Evolutionary conservation across 2,888 invertebrate genomes (phyloP), one percentile per base, ranked within the genome.

Genomic region (Spodoptera littoralis): DNA sequence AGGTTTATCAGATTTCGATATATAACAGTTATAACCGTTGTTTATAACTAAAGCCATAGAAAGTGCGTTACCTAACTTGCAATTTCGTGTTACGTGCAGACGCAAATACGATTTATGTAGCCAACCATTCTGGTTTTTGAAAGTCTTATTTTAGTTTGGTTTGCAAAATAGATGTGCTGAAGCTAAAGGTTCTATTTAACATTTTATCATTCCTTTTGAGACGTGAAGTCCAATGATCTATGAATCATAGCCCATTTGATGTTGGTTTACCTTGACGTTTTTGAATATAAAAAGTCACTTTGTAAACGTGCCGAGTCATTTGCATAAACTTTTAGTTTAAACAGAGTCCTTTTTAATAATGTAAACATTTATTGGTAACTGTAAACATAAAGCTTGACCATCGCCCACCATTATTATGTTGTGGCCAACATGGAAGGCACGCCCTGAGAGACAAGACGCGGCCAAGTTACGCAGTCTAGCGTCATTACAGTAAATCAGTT

Each of bases 31-130:
- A 57, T 41, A 73, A 62, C 60, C 30, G 51, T 43, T 54, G 60
- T 68, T 56, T 61, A 53, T 64, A 65, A 62, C 60, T 69, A 47
- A 70, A 73, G 60, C 70, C 71, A 76, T 77, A 79, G 79, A 79
- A 78, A 77, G 80, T 56, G 58, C 41, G 76, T 79, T 79, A 77
- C 65, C 77, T 77, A 79, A 79, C 77, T 65, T 56, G 72, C 68
- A 75, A 77, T 68, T 69, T 72, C 52, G 53, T 71, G 78, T 78
- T 78, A 78, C 77, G 78, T 76, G 64, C 65, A 59, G 44, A 50
- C 60, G 61, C 61, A 52, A 73, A 65, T 51, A 57, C 59, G 43
- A 61, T 66, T 60, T 64, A 47, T 56, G 65, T 60, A 61, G 60
- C 61, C 60, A 56, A 56, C 60, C 53, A 60, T 64, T 73, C 52